phyloP scores from a whole-genome alignment of 2,797 vertebrate species.

The Numenius phaeopus region DNA sequence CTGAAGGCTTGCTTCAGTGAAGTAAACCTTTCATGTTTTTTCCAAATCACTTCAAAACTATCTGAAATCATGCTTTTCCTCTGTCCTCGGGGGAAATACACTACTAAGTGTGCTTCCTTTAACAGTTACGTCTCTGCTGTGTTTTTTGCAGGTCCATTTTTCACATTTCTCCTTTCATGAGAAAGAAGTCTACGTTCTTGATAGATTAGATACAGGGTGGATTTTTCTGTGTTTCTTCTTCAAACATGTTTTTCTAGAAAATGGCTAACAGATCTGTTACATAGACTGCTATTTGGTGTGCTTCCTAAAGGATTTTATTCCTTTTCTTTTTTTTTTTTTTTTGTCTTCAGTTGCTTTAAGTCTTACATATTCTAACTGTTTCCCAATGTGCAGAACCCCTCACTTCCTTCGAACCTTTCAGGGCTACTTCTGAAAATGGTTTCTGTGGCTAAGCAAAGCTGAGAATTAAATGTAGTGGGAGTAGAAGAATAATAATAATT shows the following conservation, averaged over 20 bases:
- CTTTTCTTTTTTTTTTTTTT: neutral
- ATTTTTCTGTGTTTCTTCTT: neutral
- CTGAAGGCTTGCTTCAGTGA: neutral
- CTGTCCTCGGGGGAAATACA: neutral
- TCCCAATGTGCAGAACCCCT: neutral
- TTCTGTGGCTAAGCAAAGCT: constrained; percentile 13
- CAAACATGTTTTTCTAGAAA: neutral
- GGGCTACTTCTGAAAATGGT: neutral
- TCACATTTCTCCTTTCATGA: neutral
- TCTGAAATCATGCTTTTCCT: neutral
- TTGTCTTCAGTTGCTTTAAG: neutral
- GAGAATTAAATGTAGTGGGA: neutral
- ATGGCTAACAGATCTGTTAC: neutral
- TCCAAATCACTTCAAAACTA: neutral
- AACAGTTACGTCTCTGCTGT: neutral
- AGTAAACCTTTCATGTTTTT: neutral
- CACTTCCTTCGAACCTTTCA: neutral
- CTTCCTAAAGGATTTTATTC: neutral
- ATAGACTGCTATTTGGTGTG: neutral
- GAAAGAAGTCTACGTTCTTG: neutral
- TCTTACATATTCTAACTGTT: neutral
- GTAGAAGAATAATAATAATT: neutral
- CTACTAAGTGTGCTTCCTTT: neutral
- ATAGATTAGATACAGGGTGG: neutral
- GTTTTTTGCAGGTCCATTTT: neutral